Percentiles rank a stretch among this genome's conserved stretches.
Evolutionary conservation across 2,888 invertebrate genomes (phyloP).

Genomic region (Spisula subtruncata): DNA sequence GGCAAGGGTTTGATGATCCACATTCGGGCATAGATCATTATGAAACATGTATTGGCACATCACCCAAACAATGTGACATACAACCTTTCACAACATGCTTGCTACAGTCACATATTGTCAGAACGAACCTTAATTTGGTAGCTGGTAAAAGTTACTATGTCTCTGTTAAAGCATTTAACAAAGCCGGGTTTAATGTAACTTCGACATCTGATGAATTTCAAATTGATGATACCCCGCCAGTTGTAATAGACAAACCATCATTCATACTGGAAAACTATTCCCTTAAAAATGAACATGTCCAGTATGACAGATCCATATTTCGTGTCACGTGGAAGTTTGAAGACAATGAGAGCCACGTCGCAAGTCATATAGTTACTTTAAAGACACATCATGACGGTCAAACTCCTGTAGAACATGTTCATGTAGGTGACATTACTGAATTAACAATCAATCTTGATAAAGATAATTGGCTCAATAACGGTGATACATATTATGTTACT

Average conservation of each 20-base stretch:
- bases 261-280: slow-evolving; percentile 7
- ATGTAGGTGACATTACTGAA: slow-evolving; percentile 49
- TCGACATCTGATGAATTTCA: slow-evolving; percentile 56
- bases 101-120: slow-evolving; percentile 45
- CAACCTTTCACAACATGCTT: slow-evolving; percentile 42
- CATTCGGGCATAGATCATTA: slow-evolving; percentile 59
- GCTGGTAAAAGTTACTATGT: slow-evolving; percentile 43
- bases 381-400: slow-evolving; percentile 61
- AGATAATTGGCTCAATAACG: slow-evolving; percentile 57
- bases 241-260: slow-evolving; percentile 32
- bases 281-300: not conserved
- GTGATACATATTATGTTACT: slow-evolving; percentile 60
- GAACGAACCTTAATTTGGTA: slow-evolving; percentile 53
- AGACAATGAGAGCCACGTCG: slow-evolving; percentile 62
- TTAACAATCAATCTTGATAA: slow-evolving; percentile 51
- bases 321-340: slow-evolving; percentile 51
- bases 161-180: slow-evolving; percentile 59
- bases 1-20: slow-evolving; percentile 58
- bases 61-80: slow-evolving; percentile 54
- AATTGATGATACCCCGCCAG: slow-evolving; percentile 55
- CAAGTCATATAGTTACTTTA: slow-evolving; percentile 53
- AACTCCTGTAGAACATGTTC: slow-evolving; percentile 53
- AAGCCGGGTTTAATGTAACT: slow-evolving; percentile 46
- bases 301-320: slow-evolving; percentile 66
- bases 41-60: slow-evolving; percentile 48